These are phyloP conservation scores for Plectrocnemia conspersa DNA, from an alignment of 1,140 invertebrate genomes.

Conservation along the genomic window DNA sequence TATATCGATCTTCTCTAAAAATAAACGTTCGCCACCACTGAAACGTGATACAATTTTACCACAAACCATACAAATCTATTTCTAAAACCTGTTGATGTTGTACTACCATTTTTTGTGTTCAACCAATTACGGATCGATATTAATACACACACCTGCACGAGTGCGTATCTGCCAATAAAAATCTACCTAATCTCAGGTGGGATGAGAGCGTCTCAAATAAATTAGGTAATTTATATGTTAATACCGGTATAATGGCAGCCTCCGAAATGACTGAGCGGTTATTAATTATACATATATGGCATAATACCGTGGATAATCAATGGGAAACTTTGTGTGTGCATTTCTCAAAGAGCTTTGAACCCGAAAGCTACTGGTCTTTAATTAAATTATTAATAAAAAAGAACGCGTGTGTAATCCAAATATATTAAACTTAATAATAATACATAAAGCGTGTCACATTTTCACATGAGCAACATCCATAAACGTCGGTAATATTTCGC, in stretches of 20 bases:
- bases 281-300: too few species aligned
- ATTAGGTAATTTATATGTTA: slow-evolving; percentile 34
- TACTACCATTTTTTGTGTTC: too few species aligned
- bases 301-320: too few species aligned
- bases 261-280: slow-evolving; percentile 25
- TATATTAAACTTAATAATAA: too few species aligned
- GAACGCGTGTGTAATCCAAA: too few species aligned
- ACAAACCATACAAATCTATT: slow-evolving; percentile 9
- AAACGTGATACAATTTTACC: background rate
- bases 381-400: too few species aligned
- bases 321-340: slow-evolving; percentile 2
- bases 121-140: too few species aligned
- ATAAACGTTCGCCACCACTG: background rate
- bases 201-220: slow-evolving; percentile 20
- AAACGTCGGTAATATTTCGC: too few species aligned
- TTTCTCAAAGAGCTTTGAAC: slow-evolving; percentile 9
- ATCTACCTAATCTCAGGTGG: background rate
- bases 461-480: too few species aligned
- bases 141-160: background rate
- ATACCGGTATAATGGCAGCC: slow-evolving; percentile 34
- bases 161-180: background rate
- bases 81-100: too few species aligned
- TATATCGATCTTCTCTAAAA: background rate
- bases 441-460: too few species aligned
- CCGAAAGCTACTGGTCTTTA: background rate